phyloP scores from a whole-genome alignment of 1,140 invertebrate genomes.

The Akabosia matsudoensis region DNA sequence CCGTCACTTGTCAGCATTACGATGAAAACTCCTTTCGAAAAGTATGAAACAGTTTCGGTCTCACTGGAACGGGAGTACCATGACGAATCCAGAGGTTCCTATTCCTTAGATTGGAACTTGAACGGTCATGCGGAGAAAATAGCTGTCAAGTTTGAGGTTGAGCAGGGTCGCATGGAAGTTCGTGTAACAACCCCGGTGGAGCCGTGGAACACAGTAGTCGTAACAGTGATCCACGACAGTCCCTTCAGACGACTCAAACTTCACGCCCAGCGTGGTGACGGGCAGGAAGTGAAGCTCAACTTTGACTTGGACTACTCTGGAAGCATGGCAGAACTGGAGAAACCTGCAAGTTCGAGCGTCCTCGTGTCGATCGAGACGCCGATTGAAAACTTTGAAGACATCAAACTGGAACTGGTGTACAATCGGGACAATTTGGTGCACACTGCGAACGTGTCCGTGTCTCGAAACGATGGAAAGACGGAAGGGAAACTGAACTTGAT shows the following conservation, averaged over 20 bases:
- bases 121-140: slow-evolving; percentile 11
- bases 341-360: not conserved
- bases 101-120: slow-evolving; percentile 24
- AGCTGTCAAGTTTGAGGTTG: not conserved
- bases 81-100: not conserved
- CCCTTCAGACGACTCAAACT: not conserved
- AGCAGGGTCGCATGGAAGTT: slow-evolving; percentile 24
- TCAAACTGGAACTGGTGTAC: slow-evolving; percentile 23
- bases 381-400: slow-evolving; percentile 19
- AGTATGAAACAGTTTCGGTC: slow-evolving; percentile 2
- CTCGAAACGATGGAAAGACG: slow-evolving; percentile 1
- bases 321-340: not conserved
- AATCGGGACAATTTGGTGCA: not conserved
- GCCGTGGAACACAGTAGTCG: slow-evolving; percentile 25
- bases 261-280: slow-evolving; percentile 10
- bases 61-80: not conserved
- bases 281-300: not conserved
- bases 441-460: slow-evolving; percentile 17
- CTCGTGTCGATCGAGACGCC: slow-evolving; percentile 22
- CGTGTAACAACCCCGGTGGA: slow-evolving; percentile 12
- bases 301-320: not conserved
- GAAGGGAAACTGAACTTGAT: slow-evolving; percentile 25
- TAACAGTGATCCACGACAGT: slow-evolving; percentile 18
- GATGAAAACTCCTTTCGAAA: slow-evolving; percentile 42
- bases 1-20: slow-evolving; percentile 27